phyloP scores from a whole-genome alignment of 2,888 invertebrate species.

The Noctua janthina region DNA sequence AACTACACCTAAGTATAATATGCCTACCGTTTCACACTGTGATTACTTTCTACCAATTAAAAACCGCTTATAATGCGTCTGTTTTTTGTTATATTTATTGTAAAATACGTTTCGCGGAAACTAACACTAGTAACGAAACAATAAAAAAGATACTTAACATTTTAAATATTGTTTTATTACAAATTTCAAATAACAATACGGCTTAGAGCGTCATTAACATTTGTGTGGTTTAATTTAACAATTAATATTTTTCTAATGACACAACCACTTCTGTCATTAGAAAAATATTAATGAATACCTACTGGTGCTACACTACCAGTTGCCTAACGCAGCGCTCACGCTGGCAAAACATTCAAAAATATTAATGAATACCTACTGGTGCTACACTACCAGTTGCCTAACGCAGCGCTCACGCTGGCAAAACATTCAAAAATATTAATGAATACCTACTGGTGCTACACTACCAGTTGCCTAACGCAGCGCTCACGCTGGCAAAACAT shows the following conservation, averaged over 20 bases:
- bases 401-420: neutral
- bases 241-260: too few relatives aligned
- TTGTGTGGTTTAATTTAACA: neutral
- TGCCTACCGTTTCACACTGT: neutral
- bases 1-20: conserved; percentile 3
- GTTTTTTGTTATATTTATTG: conserved; percentile 29
- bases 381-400: neutral
- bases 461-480: neutral
- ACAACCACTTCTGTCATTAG: neutral
- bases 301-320: neutral
- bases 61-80: conserved; percentile 41
- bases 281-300: neutral
- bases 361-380: rapidly evolving
- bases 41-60: conserved; percentile 15
- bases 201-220: neutral
- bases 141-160: conserved; percentile 44
- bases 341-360: too few relatives aligned
- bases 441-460: too few relatives aligned
- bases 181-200: neutral
- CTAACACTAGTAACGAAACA: conserved; percentile 36
- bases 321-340: neutral
- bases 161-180: conserved; percentile 30
- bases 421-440: neutral
- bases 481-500: too few relatives aligned
- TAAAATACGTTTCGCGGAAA: conserved; percentile 46